Evolutionary conservation across 2,888 invertebrate species (phyloP), one percentile per base, ranked within the genome.

Genomic region (Malthinus flaveolus): DNA sequence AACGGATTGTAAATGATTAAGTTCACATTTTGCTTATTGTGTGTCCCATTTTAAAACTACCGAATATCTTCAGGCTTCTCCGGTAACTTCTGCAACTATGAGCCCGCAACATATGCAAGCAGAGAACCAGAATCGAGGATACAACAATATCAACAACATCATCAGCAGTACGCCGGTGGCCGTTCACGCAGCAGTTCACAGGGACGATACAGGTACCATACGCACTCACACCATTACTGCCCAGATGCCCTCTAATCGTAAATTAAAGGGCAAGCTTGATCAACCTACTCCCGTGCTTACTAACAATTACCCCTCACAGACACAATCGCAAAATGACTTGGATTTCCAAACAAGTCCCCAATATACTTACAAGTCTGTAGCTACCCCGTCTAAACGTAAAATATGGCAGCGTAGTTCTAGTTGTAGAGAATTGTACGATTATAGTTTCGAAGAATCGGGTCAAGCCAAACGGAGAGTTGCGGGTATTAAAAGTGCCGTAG

Each of bases 351-450:
- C 63, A 56, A 66, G 63, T 49, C 66, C 72, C 64, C 72, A 74
- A 56, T 71, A 73, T 64, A 66, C 66, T 32, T 69, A 71, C 61
- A 65, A 68, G 53, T 65, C 70, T 10, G 58, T 69, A 35, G 68
- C 66, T 71, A 75, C 71, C 37, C 73, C 78, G 63, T 76, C 80
- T 57, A 79, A 82, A 72, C 78, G 80, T 65, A 82, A 82, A 71
- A 77, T 83, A 59, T 90, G 90, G 89, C 87, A 90, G 64, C 88
- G 91, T 73, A 90, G 90, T 75, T 88, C 89, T 70, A 90, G 90
- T 73, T 91, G 91, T 79, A 88, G 90, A 79, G 91, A 92, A 74
- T 83, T 93, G 61, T 88, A 89, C 75, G 90, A 90, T 76, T 88
- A 86, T 75, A 87, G 86, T 78, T 88, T 88, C 78, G 87, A 88